Base-by-base conservation (phyloP, 1,140 invertebrate species). In the Branchinecta lindahli region DNA sequence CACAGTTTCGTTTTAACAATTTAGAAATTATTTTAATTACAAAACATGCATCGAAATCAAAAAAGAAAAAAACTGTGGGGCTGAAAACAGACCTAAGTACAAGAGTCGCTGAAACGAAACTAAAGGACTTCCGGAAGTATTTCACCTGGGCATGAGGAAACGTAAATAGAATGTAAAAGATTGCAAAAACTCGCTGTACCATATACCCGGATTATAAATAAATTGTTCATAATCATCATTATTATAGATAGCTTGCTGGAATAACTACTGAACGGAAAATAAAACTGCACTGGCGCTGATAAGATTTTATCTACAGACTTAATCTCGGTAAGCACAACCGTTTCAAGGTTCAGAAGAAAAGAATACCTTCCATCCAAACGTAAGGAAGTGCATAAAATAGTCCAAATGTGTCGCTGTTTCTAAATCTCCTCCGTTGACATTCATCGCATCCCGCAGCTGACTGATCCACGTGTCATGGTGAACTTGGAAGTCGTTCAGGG, bases 301-400 rank as follows among this genome's bases (percentile, higher is more conserved):
- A 44, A 7, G 7, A 3, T 67, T 20, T 67, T 67, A 18, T 20
- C 33, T 18, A 44, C 15, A 33, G 18, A 20, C 15, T 12, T 2
- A 18, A 12, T 18, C 10, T 67, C 44, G 15, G 66, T 44, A 7
- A 67, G n/a, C 33, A 67, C 7, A 15, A 67, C 15, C 44, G 15
- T 21, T 67, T 15, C 44, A 67, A 44, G 66, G 10, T 21, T 1
- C 10, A 67, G 15, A 44, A 67, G 10, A 21, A 68, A 71, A 71
- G 4, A 70, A 68, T 65, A 78, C 75, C 75, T 80, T 80, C 86
- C 86, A 87, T 71, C 85, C 85, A 69, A 87, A 81, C 3, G 85
- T 85, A 10, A 88, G 74, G 75, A 87, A 85, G 75, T 88, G 86
- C 82, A 87, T 83, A 46, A 88, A 80, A 68, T 85, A 85, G 74